A percentile compares a stretch with the other conserved stretches of the same genome.
Conservation (phyloP, 2,888 invertebrate genomes). For the Epirrita christyi region DNA sequence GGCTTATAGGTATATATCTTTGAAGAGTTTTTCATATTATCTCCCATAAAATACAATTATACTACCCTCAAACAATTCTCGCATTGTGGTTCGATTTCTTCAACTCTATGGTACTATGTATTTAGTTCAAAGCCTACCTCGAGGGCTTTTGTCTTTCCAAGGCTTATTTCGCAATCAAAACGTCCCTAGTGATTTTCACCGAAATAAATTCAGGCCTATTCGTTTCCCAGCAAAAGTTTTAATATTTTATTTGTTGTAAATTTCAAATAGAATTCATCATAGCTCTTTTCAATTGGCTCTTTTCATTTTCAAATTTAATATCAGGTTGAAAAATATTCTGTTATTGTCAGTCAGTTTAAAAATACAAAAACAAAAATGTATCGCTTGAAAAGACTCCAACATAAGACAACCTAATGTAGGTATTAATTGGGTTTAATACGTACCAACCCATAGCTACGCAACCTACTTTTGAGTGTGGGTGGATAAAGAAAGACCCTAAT, state of each 20-base stretch:
- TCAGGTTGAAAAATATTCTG: slow-evolving; percentile 1
- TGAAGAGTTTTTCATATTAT: too few relatives aligned
- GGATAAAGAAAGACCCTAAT: slow-evolving; percentile 45
- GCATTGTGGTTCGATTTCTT: slow-evolving; percentile 37
- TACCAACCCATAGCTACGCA: slow-evolving; percentile 2
- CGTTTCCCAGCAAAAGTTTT: slow-evolving; percentile 32
- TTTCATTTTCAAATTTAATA: slow-evolving; percentile 10
- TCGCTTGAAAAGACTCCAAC: neutral
- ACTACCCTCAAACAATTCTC: slow-evolving; percentile 20
- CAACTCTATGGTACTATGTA: slow-evolving; percentile 46
- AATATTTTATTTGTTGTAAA: slow-evolving; percentile 31
- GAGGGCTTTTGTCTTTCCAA: slow-evolving; percentile 51
- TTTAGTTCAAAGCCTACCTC: slow-evolving; percentile 50
- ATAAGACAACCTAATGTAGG: neutral
- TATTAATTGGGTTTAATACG: slow-evolving; percentile 7
- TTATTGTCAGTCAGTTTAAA: neutral
- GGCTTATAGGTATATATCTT: too few relatives aligned
- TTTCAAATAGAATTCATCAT: slow-evolving; percentile 31
- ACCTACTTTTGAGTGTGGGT: slow-evolving; percentile 32
- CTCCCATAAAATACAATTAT: slow-evolving; percentile 22
- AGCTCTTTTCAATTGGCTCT: slow-evolving; percentile 34
- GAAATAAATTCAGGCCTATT: slow-evolving; percentile 35
- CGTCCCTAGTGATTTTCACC: slow-evolving; percentile 44
- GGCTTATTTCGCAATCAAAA: slow-evolving; percentile 59
- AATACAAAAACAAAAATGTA: neutral